Percentiles rank a stretch among this genome's conserved stretches.
phyloP scores from a whole-genome alignment of 2,888 invertebrate genomes.

The Abrostola triplasia region DNA sequence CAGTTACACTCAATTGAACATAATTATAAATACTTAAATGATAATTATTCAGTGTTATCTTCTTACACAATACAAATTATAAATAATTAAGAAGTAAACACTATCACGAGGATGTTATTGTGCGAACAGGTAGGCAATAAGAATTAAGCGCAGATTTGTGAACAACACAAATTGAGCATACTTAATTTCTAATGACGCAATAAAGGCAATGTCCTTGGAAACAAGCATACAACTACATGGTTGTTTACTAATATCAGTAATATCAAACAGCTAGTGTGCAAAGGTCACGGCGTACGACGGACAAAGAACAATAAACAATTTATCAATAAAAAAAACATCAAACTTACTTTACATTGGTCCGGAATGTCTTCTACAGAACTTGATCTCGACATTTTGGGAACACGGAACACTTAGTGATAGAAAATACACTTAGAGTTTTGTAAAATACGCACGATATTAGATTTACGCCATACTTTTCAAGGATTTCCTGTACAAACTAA shows the following conservation, averaged over 20 bases:
- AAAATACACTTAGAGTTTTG: constrained; percentile 26
- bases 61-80: too few relatives aligned
- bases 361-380: constrained; percentile 83
- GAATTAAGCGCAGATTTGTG: too few relatives aligned
- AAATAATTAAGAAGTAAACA: too few relatives aligned
- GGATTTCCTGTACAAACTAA: constrained; percentile 62
- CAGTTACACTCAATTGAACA: too few relatives aligned
- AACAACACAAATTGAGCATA: constrained; percentile 14
- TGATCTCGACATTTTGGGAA: constrained; percentile 73
- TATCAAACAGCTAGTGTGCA: constrained; percentile 40
- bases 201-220: constrained; percentile 29
- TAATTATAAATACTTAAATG: too few relatives aligned
- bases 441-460: constrained; percentile 25
- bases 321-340: constrained; percentile 40
- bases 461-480: constrained; percentile 66
- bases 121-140: too few relatives aligned
- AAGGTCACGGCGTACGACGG: constrained; percentile 62
- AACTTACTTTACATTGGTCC: constrained; percentile 79
- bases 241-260: constrained; percentile 52
- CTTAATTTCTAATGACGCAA: constrained; percentile 46
- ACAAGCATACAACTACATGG: constrained; percentile 21
- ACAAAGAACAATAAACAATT: constrained; percentile 61
- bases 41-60: too few relatives aligned
- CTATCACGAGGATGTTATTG: too few relatives aligned
- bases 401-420: constrained; percentile 17